These are phyloP conservation scores for Bubo blakistoni DNA, from an alignment of 2,113 vertebrate species.

Conservation along the genomic window DNA sequence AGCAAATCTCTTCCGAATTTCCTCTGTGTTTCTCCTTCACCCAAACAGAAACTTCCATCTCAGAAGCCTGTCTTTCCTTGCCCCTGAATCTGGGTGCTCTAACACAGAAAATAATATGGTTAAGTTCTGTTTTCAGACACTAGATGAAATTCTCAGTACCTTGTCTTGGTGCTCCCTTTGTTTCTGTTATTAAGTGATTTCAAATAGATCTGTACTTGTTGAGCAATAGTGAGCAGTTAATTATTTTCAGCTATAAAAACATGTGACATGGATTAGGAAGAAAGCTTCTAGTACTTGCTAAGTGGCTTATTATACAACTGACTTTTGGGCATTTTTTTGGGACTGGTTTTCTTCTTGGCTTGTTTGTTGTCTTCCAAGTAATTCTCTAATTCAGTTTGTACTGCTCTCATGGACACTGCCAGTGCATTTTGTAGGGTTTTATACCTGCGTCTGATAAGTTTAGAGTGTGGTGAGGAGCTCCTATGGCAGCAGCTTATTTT, in stretches of 20 bases:
- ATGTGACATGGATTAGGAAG: conserved; percentile 38
- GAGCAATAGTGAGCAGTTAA: conserved; percentile 25
- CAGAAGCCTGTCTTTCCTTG: background rate
- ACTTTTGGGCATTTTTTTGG: background rate
- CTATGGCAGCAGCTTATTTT: background rate
- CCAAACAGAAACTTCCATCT: background rate
- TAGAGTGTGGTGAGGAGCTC: background rate
- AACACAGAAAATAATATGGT: background rate
- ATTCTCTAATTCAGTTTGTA: background rate
- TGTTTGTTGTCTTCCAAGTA: background rate
- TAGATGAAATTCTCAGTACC: conserved; percentile 5
- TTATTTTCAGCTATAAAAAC: conserved; percentile 55
- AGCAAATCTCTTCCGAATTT: background rate
- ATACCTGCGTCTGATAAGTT: background rate
- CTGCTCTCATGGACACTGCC: background rate
- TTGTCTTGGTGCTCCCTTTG: background rate
- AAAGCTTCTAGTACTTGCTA: conserved; percentile 22
- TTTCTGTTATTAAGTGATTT: conserved; percentile 46
- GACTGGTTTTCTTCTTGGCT: background rate
- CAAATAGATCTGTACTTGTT: conserved; percentile 21
- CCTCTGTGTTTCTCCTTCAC: background rate
- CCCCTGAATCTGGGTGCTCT: background rate
- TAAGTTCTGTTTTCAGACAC: conserved; percentile 34
- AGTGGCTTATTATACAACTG: conserved; percentile 33
- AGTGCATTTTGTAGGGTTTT: background rate